Evolutionary conservation across 2,113 vertebrate genomes (phyloP).

Genomic region (Dolichotis patagonum): DNA sequence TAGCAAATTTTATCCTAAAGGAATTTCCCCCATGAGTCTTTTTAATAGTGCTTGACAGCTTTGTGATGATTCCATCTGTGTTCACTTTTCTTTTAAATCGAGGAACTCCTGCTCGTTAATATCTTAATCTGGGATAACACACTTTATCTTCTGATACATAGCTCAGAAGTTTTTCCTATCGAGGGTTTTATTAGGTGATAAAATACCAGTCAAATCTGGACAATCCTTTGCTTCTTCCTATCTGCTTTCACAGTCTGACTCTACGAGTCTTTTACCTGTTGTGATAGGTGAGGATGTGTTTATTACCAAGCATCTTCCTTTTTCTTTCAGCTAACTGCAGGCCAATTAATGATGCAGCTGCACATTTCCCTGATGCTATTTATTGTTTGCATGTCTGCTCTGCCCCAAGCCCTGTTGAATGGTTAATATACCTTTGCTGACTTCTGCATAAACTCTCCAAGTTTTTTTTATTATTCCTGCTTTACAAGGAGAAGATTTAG

Average conservation of each 20-base stretch:
- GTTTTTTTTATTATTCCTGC: not conserved
- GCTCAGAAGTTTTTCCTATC: not conserved
- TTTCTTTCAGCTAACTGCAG: not conserved
- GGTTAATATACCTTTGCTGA: not conserved
- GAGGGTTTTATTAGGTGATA: not conserved
- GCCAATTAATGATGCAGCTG: not conserved
- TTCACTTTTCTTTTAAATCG: conserved; percentile 44
- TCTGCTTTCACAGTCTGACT: not conserved
- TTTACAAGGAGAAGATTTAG: conserved; percentile 4
- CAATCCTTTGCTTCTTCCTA: not conserved
- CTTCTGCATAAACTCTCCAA: not conserved
- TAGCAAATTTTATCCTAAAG: not conserved
- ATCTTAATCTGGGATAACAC: not conserved
- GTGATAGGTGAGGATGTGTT: not conserved
- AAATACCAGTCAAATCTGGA: not conserved
- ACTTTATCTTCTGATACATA: not conserved
- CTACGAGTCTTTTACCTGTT: not conserved
- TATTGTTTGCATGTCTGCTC: not conserved
- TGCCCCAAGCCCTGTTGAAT: not conserved
- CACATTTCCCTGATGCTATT: not conserved
- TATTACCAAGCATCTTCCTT: not conserved
- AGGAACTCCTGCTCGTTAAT: not conserved
- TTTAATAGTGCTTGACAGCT: not conserved
- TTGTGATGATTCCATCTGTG: not conserved
- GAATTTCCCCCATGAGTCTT: not conserved